phyloP scores from a whole-genome alignment of 2,888 invertebrate genomes.

The Nysson spinosus region DNA sequence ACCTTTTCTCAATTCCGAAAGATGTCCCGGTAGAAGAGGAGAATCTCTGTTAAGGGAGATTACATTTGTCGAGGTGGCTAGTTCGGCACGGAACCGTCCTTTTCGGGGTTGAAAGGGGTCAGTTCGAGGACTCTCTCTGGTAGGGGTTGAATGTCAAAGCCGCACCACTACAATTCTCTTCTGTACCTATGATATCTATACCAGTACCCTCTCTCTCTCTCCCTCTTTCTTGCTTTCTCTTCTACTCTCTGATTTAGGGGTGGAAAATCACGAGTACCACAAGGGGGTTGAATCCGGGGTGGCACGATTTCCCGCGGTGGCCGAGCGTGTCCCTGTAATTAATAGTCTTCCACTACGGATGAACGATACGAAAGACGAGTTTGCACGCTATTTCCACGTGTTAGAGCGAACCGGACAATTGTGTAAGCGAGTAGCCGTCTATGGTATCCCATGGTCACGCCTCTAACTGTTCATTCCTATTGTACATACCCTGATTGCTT shows the following conservation, averaged over 20 bases:
- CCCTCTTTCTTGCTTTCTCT: too few relatives aligned
- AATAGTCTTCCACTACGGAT: slow-evolving; percentile 61
- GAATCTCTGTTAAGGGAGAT: slow-evolving; percentile 62
- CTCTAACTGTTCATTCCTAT: background rate
- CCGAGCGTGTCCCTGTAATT: slow-evolving; percentile 66
- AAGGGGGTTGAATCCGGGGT: slow-evolving; percentile 40
- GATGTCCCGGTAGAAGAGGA: slow-evolving; percentile 16
- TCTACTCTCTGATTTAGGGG: slow-evolving; percentile 37
- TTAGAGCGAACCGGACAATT: slow-evolving; percentile 38
- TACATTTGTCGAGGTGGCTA: slow-evolving; percentile 66
- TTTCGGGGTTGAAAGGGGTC: slow-evolving; percentile 4
- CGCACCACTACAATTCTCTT: slow-evolving; percentile 45
- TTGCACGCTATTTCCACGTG: slow-evolving; percentile 52
- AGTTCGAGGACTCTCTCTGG: slow-evolving; percentile 9
- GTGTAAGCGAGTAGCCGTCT: slow-evolving; percentile 37
- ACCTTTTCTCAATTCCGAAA: too few relatives aligned
- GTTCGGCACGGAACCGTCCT: slow-evolving; percentile 34
- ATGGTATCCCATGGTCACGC: slow-evolving; percentile 20
- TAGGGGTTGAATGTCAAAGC: slow-evolving; percentile 65
- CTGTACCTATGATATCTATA: slow-evolving; percentile 51
- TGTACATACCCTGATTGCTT: slow-evolving; percentile 2
- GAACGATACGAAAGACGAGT: slow-evolving; percentile 40
- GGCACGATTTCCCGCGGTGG: slow-evolving; percentile 60
- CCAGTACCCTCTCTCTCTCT: slow-evolving; percentile 28
- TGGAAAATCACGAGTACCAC: slow-evolving; percentile 56